Evolutionary conservation across 2,797 vertebrate genomes (phyloP).

Genomic region (Betta splendens): DNA sequence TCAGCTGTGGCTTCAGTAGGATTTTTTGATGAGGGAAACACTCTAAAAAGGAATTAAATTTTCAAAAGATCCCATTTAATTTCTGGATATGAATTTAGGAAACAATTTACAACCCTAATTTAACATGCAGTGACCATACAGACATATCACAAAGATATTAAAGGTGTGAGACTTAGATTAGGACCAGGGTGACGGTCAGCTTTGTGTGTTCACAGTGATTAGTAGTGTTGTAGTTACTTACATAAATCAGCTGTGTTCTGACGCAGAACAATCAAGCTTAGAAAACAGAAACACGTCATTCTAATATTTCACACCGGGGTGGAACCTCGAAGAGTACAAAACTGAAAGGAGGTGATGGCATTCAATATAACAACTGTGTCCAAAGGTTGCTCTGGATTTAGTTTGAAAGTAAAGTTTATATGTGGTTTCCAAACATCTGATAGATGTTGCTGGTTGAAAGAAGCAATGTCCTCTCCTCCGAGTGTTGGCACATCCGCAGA

Average conservation of each 20-base stretch:
- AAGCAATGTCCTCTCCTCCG: not conserved
- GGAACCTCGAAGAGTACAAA: conserved; percentile 39
- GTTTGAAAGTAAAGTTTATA: conserved; percentile 16
- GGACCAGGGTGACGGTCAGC: conserved; percentile 50
- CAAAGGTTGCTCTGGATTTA: conserved; percentile 18
- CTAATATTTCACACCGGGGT: conserved; percentile 26
- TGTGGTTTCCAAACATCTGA: conserved; percentile 8
- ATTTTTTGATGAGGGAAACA: conserved; percentile 16
- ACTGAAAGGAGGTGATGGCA: conserved; percentile 20
- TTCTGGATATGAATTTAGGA: conserved; percentile 75
- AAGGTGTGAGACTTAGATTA: conserved; percentile 53
- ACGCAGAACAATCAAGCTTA: conserved; percentile 77
- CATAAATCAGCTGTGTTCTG: conserved; percentile 69
- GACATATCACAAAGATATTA: conserved; percentile 66
- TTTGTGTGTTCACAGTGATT: conserved; percentile 76
- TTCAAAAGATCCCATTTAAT: conserved; percentile 77
- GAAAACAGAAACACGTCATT: conserved; percentile 36
- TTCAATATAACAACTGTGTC: conserved; percentile 19
- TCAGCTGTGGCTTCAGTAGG: conserved; percentile 5
- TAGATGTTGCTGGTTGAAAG: conserved; percentile 12
- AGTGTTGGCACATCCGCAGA: not conserved
- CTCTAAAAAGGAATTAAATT: conserved; percentile 29
- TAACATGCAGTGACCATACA: conserved; percentile 80
- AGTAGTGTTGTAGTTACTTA: conserved; percentile 54
- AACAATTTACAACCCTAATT: conserved; percentile 76